Evolutionary conservation across 2,797 vertebrate species (phyloP).

Genomic region (Chelon auratus): DNA sequence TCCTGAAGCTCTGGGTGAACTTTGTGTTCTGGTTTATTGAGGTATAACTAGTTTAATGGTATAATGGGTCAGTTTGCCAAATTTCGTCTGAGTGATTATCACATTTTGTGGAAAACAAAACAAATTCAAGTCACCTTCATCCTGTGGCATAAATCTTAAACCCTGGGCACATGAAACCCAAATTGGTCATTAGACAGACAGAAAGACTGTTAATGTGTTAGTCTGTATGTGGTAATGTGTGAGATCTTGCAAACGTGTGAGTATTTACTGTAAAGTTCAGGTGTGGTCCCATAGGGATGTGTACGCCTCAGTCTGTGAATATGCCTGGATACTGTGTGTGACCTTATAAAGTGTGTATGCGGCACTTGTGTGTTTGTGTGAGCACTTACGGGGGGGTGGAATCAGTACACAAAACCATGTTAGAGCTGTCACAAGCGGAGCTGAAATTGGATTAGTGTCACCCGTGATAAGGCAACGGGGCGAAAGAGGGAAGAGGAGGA

Average conservation of each 20-base stretch:
- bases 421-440: slow-evolving; percentile 80
- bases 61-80: too few species aligned
- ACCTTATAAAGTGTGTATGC: slow-evolving; percentile 50
- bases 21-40: too few species aligned
- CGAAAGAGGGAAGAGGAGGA: slow-evolving; percentile 81
- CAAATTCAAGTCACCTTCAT: too few species aligned
- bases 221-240: neutral
- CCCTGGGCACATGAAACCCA: too few species aligned
- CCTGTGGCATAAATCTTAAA: too few species aligned
- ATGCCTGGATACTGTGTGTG: slow-evolving; percentile 42
- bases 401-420: slow-evolving; percentile 80
- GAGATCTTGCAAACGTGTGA: neutral
- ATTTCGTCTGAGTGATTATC: too few species aligned
- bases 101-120: too few species aligned
- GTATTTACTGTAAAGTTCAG: neutral
- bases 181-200: too few species aligned
- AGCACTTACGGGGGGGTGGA: slow-evolving; percentile 30
- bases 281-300: neutral
- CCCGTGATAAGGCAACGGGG: slow-evolving; percentile 81
- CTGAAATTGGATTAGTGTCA: slow-evolving; percentile 87
- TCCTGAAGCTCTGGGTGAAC: neutral
- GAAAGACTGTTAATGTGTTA: too few species aligned
- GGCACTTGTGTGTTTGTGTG: slow-evolving; percentile 33
- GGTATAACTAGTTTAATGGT: too few species aligned
- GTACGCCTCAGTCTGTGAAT: slow-evolving; percentile 4